Conservation (phyloP, 2,113 vertebrate genomes). For the Coturnix japonica region DNA sequence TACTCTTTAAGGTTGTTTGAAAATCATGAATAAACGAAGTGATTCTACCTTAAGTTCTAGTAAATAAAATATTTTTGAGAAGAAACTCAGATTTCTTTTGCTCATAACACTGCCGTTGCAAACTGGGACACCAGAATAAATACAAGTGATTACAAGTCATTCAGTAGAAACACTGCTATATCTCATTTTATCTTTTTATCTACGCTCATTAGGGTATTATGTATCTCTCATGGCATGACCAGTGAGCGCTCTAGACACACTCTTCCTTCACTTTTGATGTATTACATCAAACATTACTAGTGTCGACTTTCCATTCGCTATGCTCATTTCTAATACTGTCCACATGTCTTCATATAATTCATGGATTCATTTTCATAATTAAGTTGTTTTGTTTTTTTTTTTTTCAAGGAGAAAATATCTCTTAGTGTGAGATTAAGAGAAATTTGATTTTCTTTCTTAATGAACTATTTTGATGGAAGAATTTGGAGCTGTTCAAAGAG, state of each 20-base stretch:
- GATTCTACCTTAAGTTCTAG: not conserved
- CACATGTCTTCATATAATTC: constrained; percentile 38
- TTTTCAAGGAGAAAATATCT: constrained; percentile 38
- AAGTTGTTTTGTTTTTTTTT: constrained; percentile 41
- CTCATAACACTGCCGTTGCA: not conserved
- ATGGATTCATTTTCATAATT: constrained; percentile 57
- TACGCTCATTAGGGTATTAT: not conserved
- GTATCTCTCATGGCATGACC: constrained; percentile 25
- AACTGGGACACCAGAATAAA: not conserved
- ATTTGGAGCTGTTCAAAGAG: constrained; percentile 43
- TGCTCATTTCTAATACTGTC: constrained; percentile 36
- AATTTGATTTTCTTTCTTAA: constrained; percentile 67
- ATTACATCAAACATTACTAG: constrained; percentile 39
- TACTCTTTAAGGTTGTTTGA: not conserved
- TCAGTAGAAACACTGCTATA: not conserved
- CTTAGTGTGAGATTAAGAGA: constrained; percentile 50
- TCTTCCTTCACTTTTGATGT: constrained; percentile 42
- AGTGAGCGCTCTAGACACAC: constrained; percentile 13
- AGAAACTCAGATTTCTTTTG: not conserved
- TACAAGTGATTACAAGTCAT: not conserved
- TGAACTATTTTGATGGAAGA: constrained; percentile 63
- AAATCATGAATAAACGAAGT: not conserved
- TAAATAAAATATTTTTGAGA: not conserved
- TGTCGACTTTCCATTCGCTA: constrained; percentile 44
- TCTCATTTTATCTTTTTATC: constrained; percentile 25